Evolutionary conservation across 2,888 invertebrate genomes (phyloP).

Genomic region (Cataglyphis altisquamis): DNA sequence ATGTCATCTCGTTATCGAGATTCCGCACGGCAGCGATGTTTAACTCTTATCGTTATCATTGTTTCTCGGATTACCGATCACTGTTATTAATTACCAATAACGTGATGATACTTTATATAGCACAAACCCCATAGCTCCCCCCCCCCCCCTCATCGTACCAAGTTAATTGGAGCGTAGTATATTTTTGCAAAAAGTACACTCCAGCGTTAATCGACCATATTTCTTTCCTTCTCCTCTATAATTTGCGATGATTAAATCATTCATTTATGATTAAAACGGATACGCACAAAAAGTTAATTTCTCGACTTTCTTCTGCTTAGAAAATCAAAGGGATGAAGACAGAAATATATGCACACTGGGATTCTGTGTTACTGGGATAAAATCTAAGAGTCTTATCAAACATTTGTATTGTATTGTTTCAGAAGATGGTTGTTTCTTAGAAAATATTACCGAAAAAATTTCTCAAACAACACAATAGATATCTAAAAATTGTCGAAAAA

Average conservation of each 20-base stretch:
- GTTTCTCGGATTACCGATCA: constrained; percentile 16
- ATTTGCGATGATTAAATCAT: constrained; percentile 3
- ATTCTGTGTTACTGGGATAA: not conserved
- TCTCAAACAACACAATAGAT: no score
- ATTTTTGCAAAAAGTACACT: constrained; percentile 39
- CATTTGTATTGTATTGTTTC: not conserved
- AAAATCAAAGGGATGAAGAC: not conserved
- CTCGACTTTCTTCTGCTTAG: not conserved
- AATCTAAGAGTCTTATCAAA: not conserved
- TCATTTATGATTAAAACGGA: constrained; percentile 17
- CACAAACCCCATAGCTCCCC: not conserved
- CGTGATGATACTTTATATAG: constrained; percentile 18
- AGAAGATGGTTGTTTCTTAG: not conserved
- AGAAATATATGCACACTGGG: not conserved
- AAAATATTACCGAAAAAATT: not conserved
- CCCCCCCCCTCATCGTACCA: not conserved
- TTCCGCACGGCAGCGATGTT: constrained; percentile 19
- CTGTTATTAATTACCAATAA: constrained; percentile 37
- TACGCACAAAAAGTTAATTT: not conserved
- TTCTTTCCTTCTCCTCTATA: constrained; percentile 9
- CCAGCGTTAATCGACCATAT: constrained; percentile 16
- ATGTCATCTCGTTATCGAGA: not conserved
- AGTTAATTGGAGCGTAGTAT: constrained; percentile 34
- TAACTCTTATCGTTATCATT: constrained; percentile 27
- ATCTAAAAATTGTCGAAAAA: not conserved